phyloP scores from a whole-genome alignment of 2,113 vertebrate species.

The Puffinus mauretanicus region DNA sequence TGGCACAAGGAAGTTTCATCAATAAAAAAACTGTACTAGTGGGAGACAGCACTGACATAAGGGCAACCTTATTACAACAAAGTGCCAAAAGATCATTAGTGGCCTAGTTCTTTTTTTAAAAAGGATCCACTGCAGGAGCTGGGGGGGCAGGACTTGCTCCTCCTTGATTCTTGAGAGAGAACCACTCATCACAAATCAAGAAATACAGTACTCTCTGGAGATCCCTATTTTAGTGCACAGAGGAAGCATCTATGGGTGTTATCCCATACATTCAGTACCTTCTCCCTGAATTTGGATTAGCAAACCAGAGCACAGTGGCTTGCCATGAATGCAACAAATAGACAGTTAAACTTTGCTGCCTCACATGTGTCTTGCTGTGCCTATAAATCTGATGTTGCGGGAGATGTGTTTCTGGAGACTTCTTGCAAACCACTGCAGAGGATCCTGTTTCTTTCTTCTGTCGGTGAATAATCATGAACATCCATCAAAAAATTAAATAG shows the following conservation, averaged over 20 bases:
- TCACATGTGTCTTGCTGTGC: not conserved
- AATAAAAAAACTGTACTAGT: not conserved
- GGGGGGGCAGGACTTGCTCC: not conserved
- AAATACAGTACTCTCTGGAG: not conserved
- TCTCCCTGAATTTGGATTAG: not conserved
- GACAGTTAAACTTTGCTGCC: not conserved
- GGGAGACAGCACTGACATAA: not conserved
- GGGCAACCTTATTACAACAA: not conserved
- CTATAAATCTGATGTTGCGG: not conserved
- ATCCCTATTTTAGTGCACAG: not conserved
- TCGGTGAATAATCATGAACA: not conserved
- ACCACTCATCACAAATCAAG: not conserved
- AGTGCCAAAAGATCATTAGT: not conserved
- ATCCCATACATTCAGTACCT: not conserved
- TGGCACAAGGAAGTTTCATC: not conserved
- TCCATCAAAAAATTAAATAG: slow-evolving; percentile 28
- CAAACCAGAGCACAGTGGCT: not conserved
- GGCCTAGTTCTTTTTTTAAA: not conserved
- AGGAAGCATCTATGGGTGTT: not conserved
- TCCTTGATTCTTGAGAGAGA: not conserved
- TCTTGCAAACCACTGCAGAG: not conserved
- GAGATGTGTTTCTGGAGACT: not conserved
- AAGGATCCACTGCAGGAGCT: fast-evolving
- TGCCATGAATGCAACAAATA: not conserved
- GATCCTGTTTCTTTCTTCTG: not conserved